Evolutionary conservation across 2,888 invertebrate species (phyloP).

Genomic region (Alloplasta piceator): DNA sequence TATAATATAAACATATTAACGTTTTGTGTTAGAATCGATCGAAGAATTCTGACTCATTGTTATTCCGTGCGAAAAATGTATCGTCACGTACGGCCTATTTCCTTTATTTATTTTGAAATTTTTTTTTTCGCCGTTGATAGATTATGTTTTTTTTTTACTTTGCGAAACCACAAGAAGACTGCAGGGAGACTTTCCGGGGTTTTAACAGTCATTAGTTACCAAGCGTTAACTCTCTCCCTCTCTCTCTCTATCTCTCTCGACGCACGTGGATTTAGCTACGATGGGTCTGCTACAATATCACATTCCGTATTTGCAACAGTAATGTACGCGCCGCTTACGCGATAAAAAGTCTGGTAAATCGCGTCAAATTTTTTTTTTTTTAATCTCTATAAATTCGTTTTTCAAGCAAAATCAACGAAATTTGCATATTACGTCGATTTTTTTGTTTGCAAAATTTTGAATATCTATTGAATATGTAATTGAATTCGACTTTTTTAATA

Average conservation of each 20-base stretch:
- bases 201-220: constrained; percentile 54
- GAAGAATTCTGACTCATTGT: neutral
- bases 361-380: too few species aligned
- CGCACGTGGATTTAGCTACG: constrained; percentile 48
- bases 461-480: too few species aligned
- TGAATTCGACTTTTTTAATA: too few species aligned
- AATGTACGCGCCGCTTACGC: constrained; percentile 26
- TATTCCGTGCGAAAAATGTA: neutral
- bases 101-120: neutral
- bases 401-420: neutral
- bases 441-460: too few species aligned
- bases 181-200: neutral
- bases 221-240: constrained; percentile 52
- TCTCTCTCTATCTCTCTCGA: constrained; percentile 3
- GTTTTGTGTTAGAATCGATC: too few species aligned
- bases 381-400: neutral
- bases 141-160: neutral
- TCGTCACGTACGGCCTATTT: neutral
- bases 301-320: constrained; percentile 36
- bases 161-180: neutral
- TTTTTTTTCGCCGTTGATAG: neutral
- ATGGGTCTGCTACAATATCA: constrained; percentile 36
- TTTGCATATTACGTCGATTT: too few species aligned
- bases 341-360: constrained; percentile 21
- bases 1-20: too few species aligned